Conservation (phyloP, 2,797 vertebrate species). For the Spinus pinus region DNA sequence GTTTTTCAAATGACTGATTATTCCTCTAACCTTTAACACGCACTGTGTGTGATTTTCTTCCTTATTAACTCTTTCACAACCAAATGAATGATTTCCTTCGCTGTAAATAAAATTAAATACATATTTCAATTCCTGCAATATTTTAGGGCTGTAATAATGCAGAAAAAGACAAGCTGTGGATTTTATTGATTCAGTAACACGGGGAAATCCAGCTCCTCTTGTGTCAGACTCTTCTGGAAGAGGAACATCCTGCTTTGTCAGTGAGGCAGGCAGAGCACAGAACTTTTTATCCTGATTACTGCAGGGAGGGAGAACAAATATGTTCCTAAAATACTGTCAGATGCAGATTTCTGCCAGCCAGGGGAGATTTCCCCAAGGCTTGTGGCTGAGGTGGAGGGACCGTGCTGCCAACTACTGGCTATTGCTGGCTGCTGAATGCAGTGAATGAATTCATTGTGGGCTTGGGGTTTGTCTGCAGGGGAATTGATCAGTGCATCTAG, state of each 20-base stretch:
- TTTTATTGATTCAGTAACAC: neutral
- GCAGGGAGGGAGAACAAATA: neutral
- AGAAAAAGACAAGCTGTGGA: neutral
- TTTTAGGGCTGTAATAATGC: neutral
- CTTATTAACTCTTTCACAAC: slow-evolving; percentile 85
- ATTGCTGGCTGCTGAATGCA: neutral
- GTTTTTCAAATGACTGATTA: slow-evolving; percentile 95
- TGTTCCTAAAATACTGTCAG: neutral
- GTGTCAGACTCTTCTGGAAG: neutral
- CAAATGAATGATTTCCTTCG: slow-evolving; percentile 19
- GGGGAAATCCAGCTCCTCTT: slow-evolving; percentile 4
- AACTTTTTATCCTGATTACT: neutral
- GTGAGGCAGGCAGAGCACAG: neutral
- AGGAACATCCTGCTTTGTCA: neutral
- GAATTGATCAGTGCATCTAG: neutral
- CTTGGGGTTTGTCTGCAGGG: neutral
- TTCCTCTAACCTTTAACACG: slow-evolving; percentile 92
- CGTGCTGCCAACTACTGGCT: slow-evolving; percentile 59
- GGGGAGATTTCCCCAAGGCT: neutral
- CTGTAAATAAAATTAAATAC: slow-evolving; percentile 33
- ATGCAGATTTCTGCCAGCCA: neutral
- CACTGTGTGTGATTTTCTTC: slow-evolving; percentile 82
- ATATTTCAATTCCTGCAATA: neutral
- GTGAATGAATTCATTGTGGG: neutral
- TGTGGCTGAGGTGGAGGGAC: slow-evolving; percentile 3